A percentile compares a stretch with the other conserved stretches of the same genome.
phyloP scores from a whole-genome alignment of 2,113 vertebrate species.

The Bagarius yarrelli region DNA sequence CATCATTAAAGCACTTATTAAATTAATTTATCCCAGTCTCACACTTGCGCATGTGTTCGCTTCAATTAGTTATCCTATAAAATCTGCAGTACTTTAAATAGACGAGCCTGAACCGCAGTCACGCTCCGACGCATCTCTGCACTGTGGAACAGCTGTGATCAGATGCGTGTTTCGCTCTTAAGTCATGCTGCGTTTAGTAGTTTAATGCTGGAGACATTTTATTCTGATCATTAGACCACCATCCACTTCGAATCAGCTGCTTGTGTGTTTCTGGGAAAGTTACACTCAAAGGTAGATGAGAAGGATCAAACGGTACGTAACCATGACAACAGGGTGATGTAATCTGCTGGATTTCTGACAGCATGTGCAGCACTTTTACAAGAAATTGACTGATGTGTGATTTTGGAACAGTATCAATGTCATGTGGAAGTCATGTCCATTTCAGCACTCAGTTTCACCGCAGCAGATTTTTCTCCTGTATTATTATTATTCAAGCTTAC shows the following conservation, averaged over 20 bases:
- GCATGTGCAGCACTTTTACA: not conserved
- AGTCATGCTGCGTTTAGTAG: not conserved
- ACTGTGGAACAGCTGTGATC: not conserved
- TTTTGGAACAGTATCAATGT: not conserved
- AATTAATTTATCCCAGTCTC: not conserved
- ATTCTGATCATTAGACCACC: not conserved
- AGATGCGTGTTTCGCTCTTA: too few species aligned
- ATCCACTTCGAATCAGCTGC: too few species aligned
- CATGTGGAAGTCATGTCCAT: not conserved
- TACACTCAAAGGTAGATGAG: not conserved
- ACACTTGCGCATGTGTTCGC: not conserved
- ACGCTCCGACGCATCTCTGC: not conserved
- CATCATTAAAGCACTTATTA: conserved; percentile 30
- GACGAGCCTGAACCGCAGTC: not conserved
- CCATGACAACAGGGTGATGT: not conserved
- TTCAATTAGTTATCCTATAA: not conserved
- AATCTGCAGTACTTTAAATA: not conserved
- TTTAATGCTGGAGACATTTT: not conserved
- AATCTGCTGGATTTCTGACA: not conserved
- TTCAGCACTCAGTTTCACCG: not conserved
- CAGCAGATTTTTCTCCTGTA: not conserved
- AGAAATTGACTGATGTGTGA: not conserved
- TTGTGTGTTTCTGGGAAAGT: not conserved
- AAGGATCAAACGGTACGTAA: not conserved
- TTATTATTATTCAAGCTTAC: not conserved